phyloP scores from a whole-genome alignment of 1,140 invertebrate species.

The Hyles euphorbiae region DNA sequence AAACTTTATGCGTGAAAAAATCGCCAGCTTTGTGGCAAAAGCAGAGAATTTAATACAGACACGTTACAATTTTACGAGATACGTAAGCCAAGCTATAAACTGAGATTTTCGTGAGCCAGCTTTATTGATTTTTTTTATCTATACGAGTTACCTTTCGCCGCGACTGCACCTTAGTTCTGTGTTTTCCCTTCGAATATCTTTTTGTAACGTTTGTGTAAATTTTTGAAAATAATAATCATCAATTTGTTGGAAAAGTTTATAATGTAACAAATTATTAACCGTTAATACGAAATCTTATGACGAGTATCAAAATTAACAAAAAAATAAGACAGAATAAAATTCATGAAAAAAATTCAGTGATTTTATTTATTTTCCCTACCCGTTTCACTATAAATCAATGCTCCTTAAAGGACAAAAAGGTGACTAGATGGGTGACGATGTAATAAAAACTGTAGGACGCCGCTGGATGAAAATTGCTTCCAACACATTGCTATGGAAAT shows the following conservation, averaged over 20 bases:
- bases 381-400: no score
- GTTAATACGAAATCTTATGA: conserved; percentile 69
- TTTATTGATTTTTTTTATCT: conserved; percentile 4
- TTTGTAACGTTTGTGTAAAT: conserved; percentile 1
- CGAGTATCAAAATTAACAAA: conserved; percentile 51
- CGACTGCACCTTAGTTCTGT: no score
- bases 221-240: conserved; percentile 22
- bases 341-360: conserved; percentile 30
- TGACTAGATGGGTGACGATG: no score
- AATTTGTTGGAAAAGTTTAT: conserved; percentile 42
- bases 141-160: no score
- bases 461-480: no score
- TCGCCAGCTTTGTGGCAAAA: neutral
- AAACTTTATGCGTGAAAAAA: neutral
- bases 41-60: conserved; percentile 1
- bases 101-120: neutral
- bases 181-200: no score
- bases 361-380: no score
- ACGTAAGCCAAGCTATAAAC: conserved; percentile 4
- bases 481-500: no score
- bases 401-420: no score
- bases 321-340: conserved; percentile 65
- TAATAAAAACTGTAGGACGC: no score
- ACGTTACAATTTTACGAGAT: conserved; percentile 7
- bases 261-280: conserved; percentile 58